These are phyloP conservation scores for Bellardia bayeri DNA, from an alignment of 2,888 invertebrate genomes.

Conservation along the genomic window DNA sequence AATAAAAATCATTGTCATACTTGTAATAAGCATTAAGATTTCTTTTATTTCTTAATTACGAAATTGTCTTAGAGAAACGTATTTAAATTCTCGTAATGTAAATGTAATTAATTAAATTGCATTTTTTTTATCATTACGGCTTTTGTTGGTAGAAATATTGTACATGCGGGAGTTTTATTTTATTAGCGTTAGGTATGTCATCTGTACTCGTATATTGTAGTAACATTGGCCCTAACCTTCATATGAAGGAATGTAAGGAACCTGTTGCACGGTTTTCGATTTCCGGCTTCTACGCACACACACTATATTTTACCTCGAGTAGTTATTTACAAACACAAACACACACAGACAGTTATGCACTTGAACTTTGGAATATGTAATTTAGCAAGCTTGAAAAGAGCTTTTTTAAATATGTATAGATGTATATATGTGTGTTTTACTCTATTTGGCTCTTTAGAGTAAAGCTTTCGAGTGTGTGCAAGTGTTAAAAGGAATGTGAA, in stretches of 20 bases:
- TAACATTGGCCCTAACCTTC: conserved; percentile 72
- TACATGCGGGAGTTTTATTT: background rate
- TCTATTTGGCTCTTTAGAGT: background rate
- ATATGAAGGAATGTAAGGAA: conserved; percentile 35
- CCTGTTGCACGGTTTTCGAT: conserved; percentile 71
- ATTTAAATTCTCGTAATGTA: conserved; percentile 49
- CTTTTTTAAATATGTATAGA: conserved; percentile 1
- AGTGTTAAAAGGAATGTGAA: background rate
- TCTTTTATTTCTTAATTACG: conserved; percentile 41
- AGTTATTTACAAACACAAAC: background rate
- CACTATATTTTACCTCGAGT: conserved; percentile 15
- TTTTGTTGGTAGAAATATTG: background rate
- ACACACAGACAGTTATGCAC: background rate
- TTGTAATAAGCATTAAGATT: background rate
- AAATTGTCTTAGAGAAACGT: conserved; percentile 30
- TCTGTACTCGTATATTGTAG: background rate
- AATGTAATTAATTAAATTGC: conserved; percentile 56
- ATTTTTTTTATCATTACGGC: conserved; percentile 43
- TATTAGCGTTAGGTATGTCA: background rate
- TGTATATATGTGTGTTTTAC: conserved; percentile 13
- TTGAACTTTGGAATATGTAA: background rate
- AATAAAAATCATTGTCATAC: conserved; percentile 29
- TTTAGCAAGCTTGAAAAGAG: background rate
- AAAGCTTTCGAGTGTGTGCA: conserved; percentile 1
- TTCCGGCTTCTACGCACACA: conserved; percentile 67